A percentile compares a stretch with the other conserved stretches of the same genome.
phyloP scores from a whole-genome alignment of 2,888 invertebrate genomes.

The Acrocera orbiculus region DNA sequence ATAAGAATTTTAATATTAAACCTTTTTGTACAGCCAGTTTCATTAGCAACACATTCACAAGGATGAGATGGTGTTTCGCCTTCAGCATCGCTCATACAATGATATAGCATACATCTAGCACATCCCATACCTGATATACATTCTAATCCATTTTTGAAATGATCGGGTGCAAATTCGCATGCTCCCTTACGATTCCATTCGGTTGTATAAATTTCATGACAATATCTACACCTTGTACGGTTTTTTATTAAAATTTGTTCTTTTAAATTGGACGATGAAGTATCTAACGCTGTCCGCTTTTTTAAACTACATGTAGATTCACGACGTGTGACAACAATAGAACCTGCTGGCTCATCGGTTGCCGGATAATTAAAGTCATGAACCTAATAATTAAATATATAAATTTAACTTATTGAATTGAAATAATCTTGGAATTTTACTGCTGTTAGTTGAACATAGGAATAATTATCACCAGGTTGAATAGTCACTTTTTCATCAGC shows the following conservation, averaged over 20 bases:
- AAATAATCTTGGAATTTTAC: constrained; percentile 23
- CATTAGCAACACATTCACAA: constrained; percentile 55
- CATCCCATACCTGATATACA: constrained; percentile 69
- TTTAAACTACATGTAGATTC: constrained; percentile 45
- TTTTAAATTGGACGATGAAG: constrained; percentile 23
- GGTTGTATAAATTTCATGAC: constrained; percentile 63
- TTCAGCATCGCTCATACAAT: constrained; percentile 82
- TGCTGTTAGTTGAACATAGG: constrained; percentile 68
- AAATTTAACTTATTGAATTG: constrained; percentile 4
- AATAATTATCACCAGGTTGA: constrained; percentile 47
- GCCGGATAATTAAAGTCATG: constrained; percentile 79
- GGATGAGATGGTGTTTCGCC: constrained; percentile 74
- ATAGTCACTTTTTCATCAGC: constrained; percentile 20
- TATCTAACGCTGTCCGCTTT: constrained; percentile 40
- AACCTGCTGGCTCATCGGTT: constrained; percentile 29
- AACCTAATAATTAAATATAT: constrained; percentile 28
- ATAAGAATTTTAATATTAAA: constrained; percentile 15
- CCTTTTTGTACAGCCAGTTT: constrained; percentile 57
- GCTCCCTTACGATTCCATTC: constrained; percentile 74
- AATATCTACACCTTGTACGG: constrained; percentile 41
- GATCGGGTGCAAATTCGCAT: constrained; percentile 75
- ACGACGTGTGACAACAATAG: constrained; percentile 26
- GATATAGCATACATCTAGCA: constrained; percentile 79
- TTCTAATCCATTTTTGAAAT: constrained; percentile 61
- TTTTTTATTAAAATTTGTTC: constrained; percentile 26